These are phyloP conservation scores for Leguminivora glycinivorella DNA, from an alignment of 1,140 invertebrate species.

Conservation along the genomic window DNA sequence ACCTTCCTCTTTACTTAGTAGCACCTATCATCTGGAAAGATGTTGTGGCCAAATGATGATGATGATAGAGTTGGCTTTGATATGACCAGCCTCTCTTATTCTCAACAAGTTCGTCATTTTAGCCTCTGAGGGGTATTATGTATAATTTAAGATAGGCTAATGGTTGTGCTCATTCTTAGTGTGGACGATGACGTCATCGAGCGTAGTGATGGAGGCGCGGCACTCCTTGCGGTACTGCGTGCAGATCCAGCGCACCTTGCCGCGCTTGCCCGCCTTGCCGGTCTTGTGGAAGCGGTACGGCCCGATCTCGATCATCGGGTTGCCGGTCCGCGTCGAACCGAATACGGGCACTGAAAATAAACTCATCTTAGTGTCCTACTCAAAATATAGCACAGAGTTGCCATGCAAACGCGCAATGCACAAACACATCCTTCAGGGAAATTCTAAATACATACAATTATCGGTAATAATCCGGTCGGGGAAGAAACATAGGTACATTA, in stretches of 20 bases:
- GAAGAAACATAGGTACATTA: no score
- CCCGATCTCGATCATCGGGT: conserved; percentile 32
- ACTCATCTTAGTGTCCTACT: neutral
- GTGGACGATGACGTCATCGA: conserved; percentile 31
- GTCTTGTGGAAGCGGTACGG: conserved; percentile 33
- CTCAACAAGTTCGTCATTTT: neutral
- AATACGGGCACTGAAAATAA: conserved; percentile 35
- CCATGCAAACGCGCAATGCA: neutral
- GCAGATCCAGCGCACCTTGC: conserved; percentile 32
- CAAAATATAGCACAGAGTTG: neutral
- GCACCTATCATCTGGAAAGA: no score
- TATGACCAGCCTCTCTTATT: neutral
- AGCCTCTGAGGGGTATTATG: neutral
- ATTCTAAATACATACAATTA: no score
- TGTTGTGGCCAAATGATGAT: no score
- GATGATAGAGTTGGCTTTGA: no score
- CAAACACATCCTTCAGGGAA: neutral
- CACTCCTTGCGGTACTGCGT: conserved; percentile 29
- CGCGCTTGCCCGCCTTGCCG: conserved; percentile 13
- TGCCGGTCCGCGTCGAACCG: conserved; percentile 31
- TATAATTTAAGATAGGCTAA: neutral
- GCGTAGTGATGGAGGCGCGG: conserved; percentile 31
- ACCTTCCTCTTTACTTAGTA: no score
- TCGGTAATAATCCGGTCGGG: no score
- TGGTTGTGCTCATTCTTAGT: conserved; percentile 33